phyloP scores from a whole-genome alignment of 2,888 invertebrate genomes.

The Tiphia femorata region DNA sequence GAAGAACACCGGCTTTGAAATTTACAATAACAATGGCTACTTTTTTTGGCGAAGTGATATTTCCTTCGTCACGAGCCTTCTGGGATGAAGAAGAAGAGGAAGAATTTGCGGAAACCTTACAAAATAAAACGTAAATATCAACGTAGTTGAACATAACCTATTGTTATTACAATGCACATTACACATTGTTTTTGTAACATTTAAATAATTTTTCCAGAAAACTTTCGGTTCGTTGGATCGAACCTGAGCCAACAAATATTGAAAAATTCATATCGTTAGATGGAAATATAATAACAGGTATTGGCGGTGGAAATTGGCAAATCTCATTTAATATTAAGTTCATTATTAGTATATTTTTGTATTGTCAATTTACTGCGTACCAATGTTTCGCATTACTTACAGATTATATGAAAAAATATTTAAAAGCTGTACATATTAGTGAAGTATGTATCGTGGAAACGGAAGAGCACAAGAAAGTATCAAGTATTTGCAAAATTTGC shows the following conservation, averaged over 20 bases:
- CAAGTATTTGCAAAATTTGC: constrained; percentile 48
- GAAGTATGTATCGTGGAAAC: constrained; percentile 50
- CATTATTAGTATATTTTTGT: too few species aligned
- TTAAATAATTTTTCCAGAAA: constrained; percentile 40
- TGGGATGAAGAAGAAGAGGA: constrained; percentile 63
- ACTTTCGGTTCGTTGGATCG: constrained; percentile 53
- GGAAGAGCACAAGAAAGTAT: constrained; percentile 43
- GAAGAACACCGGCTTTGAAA: not conserved
- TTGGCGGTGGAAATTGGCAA: too few species aligned
- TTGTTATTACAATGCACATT: not conserved
- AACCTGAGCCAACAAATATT: constrained; percentile 47
- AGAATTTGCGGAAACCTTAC: constrained; percentile 25
- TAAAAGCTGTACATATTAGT: constrained; percentile 39
- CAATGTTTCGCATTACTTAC: too few species aligned
- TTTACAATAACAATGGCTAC: constrained; percentile 46
- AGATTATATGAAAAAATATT: constrained; percentile 43
- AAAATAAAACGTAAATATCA: constrained; percentile 38
- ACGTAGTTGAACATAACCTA: not conserved
- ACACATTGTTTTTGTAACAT: not conserved
- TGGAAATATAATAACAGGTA: constrained; percentile 56
- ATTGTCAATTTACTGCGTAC: too few species aligned
- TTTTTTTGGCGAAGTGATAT: constrained; percentile 60
- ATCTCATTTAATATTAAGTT: too few species aligned
- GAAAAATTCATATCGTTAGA: constrained; percentile 56
- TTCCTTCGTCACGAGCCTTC: constrained; percentile 63